Evolutionary conservation across 2,888 invertebrate species (phyloP), one percentile per base, ranked within the genome.

Genomic region (Dicycla oo): DNA sequence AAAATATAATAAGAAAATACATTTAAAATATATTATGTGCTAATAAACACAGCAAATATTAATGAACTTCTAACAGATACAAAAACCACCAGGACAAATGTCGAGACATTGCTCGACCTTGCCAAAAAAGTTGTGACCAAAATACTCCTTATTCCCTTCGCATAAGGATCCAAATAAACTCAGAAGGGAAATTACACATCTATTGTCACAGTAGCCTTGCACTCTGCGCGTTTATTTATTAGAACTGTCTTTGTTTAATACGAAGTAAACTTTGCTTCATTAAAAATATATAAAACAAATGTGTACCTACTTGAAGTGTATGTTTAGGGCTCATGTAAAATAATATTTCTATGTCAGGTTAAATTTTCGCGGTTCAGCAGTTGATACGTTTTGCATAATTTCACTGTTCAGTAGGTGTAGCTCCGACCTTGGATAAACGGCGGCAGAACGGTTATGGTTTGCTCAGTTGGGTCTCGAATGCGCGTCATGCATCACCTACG

Each of bases 401-500:
- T 89, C 85, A 83, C 82, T 85, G 83, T 82, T 84, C 74, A 80
- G 78, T 90, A 88, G 86, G 86, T 84, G 87, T 89, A 86, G 79
- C 83, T 69, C 34, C 78, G 88, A 83, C 87, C 88, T 90, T 89
- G 88, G 78, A 45, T 82, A 72, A 80, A 82, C 85, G 79, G 80
- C 73, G 81, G 82, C 75, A 82, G 86, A 84, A 76, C 75, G 82
- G 87, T 85, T 88, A 88, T 87, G 88, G 88, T 91, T 91, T 88
- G 87, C 89, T 92, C 88, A 86, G 94, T 94, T 88, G 92, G 85
- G 84, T 87, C 88, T 89, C 84, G 89, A 88, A 86, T 87, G 82
- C 88, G 89, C 90, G 89, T 83, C 92, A 95, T 95, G 95, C 95
- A 95, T 91, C 95, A 95, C 93, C 91, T 95, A 86, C 95, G 95